Base-by-base conservation (phyloP, 1,140 invertebrate species). In the Caenorhabditis latens region DNA sequence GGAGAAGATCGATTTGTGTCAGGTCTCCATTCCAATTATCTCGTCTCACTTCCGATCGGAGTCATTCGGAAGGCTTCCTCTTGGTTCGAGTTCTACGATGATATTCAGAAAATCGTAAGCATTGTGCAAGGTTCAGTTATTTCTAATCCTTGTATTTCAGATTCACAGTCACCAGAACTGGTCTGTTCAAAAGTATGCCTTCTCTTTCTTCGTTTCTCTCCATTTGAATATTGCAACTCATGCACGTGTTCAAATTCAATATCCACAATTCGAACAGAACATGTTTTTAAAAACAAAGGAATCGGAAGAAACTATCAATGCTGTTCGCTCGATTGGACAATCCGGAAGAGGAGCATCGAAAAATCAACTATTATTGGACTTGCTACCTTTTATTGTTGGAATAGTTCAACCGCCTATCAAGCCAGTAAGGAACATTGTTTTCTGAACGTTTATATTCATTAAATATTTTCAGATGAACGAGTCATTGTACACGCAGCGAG, bases 211-310 rank as follows among this genome's bases (percentile, higher is more conserved):
- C 43, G 61, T 83, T 48, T 65, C 82, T 32, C 58, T 89, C 11
- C 88, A 89, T 83, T 40, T 89, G 6, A 79, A 43, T 32, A 53
- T 89, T 46, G 88, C 88, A 50, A 87, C 88, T 14, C 82, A 87
- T 43, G 83, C 42, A 46, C 82, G 40, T 63, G 57, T 65, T 83
- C 42, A 42, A 43, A 88, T 63, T 82, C 43, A 8, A 46, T 87
- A 89, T 85, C 88, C 88, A 21, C 53, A 61, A 14, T 40, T 83
- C 8, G 86, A 88, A 43, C 86, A 87, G 48, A 48, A 14, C 11
- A 71, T 88, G 53, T 46, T 50, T 5, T 65, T 79, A 46, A 89
- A 58, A 57, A 14, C 24, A 3, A 83, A 82, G 24, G 61, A 87
- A 55, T 88, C 82, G 3, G 46, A 55, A 43, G 88, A 89, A 40